These are phyloP conservation scores for Bubalus kerabau DNA, from an alignment of 2,113 vertebrate species.

Conservation along the genomic window DNA sequence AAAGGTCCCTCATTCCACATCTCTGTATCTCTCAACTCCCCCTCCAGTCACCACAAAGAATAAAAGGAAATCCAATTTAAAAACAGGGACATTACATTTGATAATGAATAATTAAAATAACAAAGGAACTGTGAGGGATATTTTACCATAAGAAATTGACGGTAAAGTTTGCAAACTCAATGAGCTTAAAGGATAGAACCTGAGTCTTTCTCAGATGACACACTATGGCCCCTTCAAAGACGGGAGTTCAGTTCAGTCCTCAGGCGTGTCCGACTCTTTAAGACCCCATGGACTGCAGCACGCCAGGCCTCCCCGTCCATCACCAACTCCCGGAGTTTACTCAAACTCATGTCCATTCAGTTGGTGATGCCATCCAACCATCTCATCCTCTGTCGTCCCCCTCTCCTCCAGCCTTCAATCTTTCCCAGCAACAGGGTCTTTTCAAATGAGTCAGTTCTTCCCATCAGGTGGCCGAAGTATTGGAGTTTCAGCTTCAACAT, in stretches of 20 bases:
- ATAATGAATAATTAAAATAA: slow-evolving; percentile 1
- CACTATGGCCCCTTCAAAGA: background rate
- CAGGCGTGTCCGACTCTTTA: background rate
- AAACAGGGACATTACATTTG: background rate
- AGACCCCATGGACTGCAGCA: background rate
- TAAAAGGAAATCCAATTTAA: background rate
- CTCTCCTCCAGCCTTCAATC: background rate
- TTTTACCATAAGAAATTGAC: background rate
- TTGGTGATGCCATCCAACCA: background rate
- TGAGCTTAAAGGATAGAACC: background rate
- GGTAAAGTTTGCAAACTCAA: background rate
- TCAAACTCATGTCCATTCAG: background rate
- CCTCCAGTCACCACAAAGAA: background rate
- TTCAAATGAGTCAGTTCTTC: background rate
- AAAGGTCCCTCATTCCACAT: background rate
- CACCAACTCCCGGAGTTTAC: background rate
- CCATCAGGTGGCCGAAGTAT: background rate
- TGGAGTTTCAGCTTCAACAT: background rate
- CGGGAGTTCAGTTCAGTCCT: background rate
- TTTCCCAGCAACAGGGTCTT: background rate
- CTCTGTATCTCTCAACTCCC: background rate
- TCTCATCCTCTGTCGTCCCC: background rate
- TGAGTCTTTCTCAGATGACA: background rate
- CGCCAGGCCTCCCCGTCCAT: background rate
- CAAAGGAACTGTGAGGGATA: background rate